Evolutionary conservation across 2,888 invertebrate species (phyloP).

Genomic region (Aproaerema taeniolella): DNA sequence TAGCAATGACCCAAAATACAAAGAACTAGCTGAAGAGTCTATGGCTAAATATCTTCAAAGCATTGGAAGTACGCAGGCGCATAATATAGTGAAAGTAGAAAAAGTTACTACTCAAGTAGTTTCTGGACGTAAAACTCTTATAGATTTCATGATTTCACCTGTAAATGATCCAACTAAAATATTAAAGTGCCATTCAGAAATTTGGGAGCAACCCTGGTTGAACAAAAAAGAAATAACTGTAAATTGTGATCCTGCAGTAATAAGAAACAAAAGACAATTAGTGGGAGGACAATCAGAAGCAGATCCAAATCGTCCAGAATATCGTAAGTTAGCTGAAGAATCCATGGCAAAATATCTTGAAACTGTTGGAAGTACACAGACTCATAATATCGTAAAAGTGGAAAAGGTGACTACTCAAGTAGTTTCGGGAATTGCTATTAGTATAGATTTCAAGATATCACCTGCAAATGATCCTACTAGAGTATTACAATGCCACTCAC

Average conservation of each 20-base stretch:
- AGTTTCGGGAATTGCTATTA: constrained; percentile 37
- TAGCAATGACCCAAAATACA: constrained; percentile 27
- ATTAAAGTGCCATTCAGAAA: not conserved
- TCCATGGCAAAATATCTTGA: constrained; percentile 34
- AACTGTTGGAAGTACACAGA: constrained; percentile 20
- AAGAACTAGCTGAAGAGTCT: constrained; percentile 33
- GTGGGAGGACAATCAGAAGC: constrained; percentile 12
- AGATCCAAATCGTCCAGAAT: constrained; percentile 29
- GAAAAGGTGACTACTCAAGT: constrained; percentile 32
- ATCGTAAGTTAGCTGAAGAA: constrained; percentile 33
- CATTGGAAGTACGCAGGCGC: constrained; percentile 20
- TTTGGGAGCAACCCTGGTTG: constrained; percentile 5
- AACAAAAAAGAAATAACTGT: not conserved
- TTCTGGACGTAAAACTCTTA: constrained; percentile 45
- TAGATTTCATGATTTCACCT: constrained; percentile 70
- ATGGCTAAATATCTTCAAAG: constrained; percentile 26
- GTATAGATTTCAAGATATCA: constrained; percentile 38
- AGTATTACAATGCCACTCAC: constrained; percentile 12
- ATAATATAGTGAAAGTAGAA: not conserved
- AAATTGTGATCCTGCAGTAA: not conserved
- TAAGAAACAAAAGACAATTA: not conserved
- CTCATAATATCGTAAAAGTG: constrained; percentile 34
- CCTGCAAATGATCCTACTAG: constrained; percentile 26
- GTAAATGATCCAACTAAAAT: not conserved
- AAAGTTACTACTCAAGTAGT: not conserved